Percentiles rank a stretch among this genome's conserved stretches.
phyloP scores from a whole-genome alignment of 92 coral and sea anemone genomes.

The Actinostola sp. region DNA sequence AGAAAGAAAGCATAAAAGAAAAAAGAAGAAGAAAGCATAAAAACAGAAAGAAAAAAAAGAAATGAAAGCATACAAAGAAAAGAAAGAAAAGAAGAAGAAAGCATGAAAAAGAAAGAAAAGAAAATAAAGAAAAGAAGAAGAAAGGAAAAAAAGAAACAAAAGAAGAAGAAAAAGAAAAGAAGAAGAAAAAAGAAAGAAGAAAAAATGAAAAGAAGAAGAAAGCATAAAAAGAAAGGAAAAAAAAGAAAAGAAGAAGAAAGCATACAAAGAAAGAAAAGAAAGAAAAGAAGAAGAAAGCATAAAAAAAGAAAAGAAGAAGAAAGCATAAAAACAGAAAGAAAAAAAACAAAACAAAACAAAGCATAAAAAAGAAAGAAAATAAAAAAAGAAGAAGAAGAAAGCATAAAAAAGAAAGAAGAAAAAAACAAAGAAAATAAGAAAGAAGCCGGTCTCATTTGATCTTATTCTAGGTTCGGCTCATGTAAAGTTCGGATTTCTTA shows the following conservation, averaged over 20 bases:
- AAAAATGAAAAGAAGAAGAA: neutral
- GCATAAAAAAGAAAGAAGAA: neutral
- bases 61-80: neutral
- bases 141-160: neutral
- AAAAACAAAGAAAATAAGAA: neutral
- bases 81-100: neutral
- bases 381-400: neutral
- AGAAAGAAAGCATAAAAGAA: neutral
- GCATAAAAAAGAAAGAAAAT: neutral
- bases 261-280: too few species aligned
- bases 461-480: too few species aligned
- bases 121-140: neutral
- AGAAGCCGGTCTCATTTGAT: neutral
- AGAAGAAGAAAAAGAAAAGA: neutral
- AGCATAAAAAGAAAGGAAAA: neutral
- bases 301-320: too few species aligned
- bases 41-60: neutral
- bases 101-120: neutral
- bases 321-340: neutral
- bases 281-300: neutral
- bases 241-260: neutral
- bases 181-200: neutral
- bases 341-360: neutral
- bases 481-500: too few species aligned
- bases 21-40: neutral